These are phyloP conservation scores for Drosophila malerkotliana DNA, from an alignment of 1,140 invertebrate genomes.

Conservation along the genomic window DNA sequence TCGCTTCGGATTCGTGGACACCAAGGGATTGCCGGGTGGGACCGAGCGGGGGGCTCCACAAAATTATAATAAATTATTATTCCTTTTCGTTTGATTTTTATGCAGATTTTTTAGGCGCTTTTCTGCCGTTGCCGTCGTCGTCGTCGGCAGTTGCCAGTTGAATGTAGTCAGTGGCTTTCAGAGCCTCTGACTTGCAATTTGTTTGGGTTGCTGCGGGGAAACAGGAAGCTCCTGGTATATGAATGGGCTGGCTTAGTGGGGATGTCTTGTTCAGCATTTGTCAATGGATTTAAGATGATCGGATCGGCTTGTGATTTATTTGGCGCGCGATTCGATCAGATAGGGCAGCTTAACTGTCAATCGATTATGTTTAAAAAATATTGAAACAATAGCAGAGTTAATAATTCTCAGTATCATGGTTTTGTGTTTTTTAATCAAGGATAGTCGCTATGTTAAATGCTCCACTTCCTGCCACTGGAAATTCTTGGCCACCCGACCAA, in stretches of 20 bases:
- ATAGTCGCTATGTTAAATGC: slow-evolving; percentile 42
- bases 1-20: neutral
- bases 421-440: slow-evolving; percentile 1
- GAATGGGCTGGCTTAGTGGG: slow-evolving; percentile 23
- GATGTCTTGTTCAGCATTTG: slow-evolving; percentile 36
- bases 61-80: slow-evolving; percentile 83
- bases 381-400: too few relatives aligned
- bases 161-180: slow-evolving; percentile 33
- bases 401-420: too few relatives aligned
- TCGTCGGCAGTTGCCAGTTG: slow-evolving; percentile 38
- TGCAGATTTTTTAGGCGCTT: slow-evolving; percentile 72
- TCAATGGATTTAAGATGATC: slow-evolving; percentile 20
- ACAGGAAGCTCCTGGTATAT: slow-evolving; percentile 32
- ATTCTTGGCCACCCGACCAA: slow-evolving; percentile 41
- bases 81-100: slow-evolving; percentile 81
- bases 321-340: slow-evolving; percentile 14
- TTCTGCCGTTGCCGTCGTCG: slow-evolving; percentile 16
- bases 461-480: slow-evolving; percentile 52
- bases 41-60: slow-evolving; percentile 15
- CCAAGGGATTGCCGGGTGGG: slow-evolving; percentile 7
- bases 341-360: neutral
- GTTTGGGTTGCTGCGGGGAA: slow-evolving; percentile 23
- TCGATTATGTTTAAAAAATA: too few relatives aligned
- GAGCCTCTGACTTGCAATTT: slow-evolving; percentile 45
- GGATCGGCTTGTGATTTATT: slow-evolving; percentile 30